Evolutionary conservation across 1,140 invertebrate genomes (phyloP).

Genomic region (Drosophila sp.): DNA sequence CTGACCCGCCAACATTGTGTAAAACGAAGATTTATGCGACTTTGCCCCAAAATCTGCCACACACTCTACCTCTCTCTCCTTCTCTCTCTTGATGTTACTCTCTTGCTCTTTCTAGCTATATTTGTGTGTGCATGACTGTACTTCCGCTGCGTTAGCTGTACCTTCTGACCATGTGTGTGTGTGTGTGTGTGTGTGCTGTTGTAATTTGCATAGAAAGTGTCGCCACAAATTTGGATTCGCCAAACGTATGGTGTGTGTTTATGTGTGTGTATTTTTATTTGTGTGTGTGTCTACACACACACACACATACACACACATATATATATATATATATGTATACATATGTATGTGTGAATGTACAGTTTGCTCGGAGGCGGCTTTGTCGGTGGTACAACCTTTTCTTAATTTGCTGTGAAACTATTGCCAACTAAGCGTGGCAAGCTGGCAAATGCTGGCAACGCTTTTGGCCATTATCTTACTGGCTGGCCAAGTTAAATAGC

Average conservation of each 20-base stretch:
- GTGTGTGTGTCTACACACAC: slow-evolving; percentile 14
- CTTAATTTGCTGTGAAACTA: slow-evolving; percentile 84
- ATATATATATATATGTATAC: not conserved
- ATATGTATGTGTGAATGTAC: slow-evolving; percentile 2
- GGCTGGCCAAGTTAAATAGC: slow-evolving; percentile 52
- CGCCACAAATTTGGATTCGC: slow-evolving; percentile 40
- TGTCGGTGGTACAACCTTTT: slow-evolving; percentile 71
- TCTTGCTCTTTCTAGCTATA: slow-evolving; percentile 24
- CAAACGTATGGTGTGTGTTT: slow-evolving; percentile 34
- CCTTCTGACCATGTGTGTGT: slow-evolving; percentile 48
- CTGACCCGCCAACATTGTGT: slow-evolving; percentile 83
- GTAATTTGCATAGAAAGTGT: slow-evolving; percentile 70
- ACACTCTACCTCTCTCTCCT: slow-evolving; percentile 8
- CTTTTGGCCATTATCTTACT: slow-evolving; percentile 36
- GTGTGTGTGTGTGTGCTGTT: slow-evolving; percentile 29
- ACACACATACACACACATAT: no score
- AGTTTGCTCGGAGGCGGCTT: slow-evolving; percentile 17
- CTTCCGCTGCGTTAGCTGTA: slow-evolving; percentile 73
- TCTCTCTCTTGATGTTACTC: slow-evolving; percentile 2
- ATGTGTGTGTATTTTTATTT: not conserved
- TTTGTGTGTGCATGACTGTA: slow-evolving; percentile 67
- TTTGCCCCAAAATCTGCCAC: slow-evolving; percentile 68
- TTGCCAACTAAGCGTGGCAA: slow-evolving; percentile 70
- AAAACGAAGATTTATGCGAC: slow-evolving; percentile 80
- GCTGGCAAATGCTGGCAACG: slow-evolving; percentile 23